Percentiles rank a stretch among this genome's conserved stretches.
phyloP scores from a whole-genome alignment of 2,888 invertebrate genomes.

The Tipula helvola region DNA sequence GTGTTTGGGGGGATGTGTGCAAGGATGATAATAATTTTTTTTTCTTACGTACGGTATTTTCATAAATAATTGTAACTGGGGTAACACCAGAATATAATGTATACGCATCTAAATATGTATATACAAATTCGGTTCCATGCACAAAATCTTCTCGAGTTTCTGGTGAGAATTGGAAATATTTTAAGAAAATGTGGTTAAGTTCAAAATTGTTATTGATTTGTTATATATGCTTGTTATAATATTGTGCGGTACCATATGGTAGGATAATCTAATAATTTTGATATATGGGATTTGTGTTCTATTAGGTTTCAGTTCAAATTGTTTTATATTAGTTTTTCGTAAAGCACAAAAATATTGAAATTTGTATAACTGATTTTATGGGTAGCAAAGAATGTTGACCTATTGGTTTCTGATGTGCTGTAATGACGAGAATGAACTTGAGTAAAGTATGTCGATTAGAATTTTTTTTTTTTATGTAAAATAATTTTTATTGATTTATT shows the following conservation, averaged over 20 bases:
- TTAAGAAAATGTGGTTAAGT: background rate
- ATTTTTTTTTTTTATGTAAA: too few species aligned
- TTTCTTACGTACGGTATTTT: background rate
- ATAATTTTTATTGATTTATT: too few species aligned
- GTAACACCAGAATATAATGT: background rate
- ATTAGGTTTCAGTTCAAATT: background rate
- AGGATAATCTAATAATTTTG: background rate
- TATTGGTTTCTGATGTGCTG: too few species aligned
- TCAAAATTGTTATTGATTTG: background rate
- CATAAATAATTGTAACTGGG: background rate
- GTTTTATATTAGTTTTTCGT: background rate
- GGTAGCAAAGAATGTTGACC: background rate
- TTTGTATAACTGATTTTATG: background rate
- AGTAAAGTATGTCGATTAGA: background rate
- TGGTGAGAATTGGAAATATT: background rate
- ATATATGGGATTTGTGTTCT: background rate
- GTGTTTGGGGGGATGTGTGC: background rate
- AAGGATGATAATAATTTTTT: background rate
- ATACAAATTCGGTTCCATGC: background rate
- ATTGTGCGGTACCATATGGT: background rate
- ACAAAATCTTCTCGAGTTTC: background rate
- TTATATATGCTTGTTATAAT: background rate
- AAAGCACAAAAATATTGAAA: background rate
- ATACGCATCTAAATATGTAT: background rate
- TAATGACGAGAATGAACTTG: background rate